phyloP scores from a whole-genome alignment of 2,113 vertebrate genomes.

The Copsychus sechellarum region DNA sequence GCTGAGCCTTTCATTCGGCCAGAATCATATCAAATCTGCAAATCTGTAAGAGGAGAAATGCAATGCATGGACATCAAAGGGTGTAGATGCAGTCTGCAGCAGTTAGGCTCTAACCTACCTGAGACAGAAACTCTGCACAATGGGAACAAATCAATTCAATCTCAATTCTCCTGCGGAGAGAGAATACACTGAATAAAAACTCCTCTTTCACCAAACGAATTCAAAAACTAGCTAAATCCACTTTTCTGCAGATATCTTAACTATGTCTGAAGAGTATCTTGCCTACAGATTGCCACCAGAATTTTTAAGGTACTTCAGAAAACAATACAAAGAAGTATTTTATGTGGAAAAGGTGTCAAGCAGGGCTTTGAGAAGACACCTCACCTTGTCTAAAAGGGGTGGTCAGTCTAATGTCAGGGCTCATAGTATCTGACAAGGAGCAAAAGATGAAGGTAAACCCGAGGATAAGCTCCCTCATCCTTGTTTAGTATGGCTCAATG shows the following conservation, averaged over 20 bases:
- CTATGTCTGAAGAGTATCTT: neutral
- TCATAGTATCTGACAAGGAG: neutral
- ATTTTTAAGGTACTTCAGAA: neutral
- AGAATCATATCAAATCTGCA: neutral
- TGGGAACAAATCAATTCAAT: neutral
- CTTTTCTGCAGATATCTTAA: neutral
- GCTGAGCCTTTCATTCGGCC: neutral
- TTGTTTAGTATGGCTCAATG: neutral
- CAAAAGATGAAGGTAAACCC: neutral
- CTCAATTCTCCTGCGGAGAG: neutral
- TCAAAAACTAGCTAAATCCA: neutral
- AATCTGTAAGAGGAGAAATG: neutral
- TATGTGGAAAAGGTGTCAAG: neutral
- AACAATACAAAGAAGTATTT: neutral
- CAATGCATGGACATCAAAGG: accelerated
- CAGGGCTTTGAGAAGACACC: neutral
- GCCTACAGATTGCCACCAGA: neutral
- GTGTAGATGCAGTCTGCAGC: neutral
- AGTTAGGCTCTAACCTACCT: neutral
- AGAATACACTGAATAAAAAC: neutral
- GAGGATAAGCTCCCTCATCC: neutral
- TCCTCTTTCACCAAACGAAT: neutral
- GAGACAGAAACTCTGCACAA: neutral
- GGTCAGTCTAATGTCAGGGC: neutral
- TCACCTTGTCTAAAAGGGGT: neutral